phyloP scores from a whole-genome alignment of 30 jellyfish, hydroid and myxozoan species.

The Turritopsis dohrnii region DNA sequence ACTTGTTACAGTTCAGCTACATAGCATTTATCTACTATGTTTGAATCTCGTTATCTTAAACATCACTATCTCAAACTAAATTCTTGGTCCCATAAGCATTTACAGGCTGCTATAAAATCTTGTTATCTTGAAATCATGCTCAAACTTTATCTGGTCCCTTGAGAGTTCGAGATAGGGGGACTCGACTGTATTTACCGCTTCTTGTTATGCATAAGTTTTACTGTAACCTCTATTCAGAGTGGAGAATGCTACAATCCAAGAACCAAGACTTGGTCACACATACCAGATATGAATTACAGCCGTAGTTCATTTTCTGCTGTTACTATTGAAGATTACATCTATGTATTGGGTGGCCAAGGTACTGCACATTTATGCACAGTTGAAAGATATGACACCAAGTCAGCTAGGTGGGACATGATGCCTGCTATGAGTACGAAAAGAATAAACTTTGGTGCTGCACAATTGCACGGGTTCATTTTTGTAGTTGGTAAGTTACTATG shows the following conservation, averaged over 20 bases:
- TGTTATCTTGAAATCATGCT: too few species aligned
- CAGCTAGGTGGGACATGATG: conserved; percentile 77
- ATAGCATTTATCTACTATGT: too few species aligned
- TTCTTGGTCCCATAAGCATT: too few species aligned
- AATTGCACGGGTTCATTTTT: conserved; percentile 74
- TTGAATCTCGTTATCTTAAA: too few species aligned
- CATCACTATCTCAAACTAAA: too few species aligned
- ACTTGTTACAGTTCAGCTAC: too few species aligned
- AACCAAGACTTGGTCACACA: conserved; percentile 46
- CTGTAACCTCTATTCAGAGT: conserved; percentile 40
- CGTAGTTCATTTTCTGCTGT: conserved; percentile 91
- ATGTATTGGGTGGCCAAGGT: conserved; percentile 84
- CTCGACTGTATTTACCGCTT: neutral
- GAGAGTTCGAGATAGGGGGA: too few species aligned
- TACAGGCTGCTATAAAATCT: too few species aligned
- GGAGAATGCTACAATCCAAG: conserved; percentile 73
- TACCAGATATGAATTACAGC: conserved; percentile 71
- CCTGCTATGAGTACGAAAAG: conserved; percentile 98
- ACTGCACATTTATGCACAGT: conserved; percentile 72
- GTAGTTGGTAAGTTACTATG: conserved; percentile 81
- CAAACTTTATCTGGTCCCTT: too few species aligned
- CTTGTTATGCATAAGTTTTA: neutral
- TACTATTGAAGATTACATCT: conserved; percentile 71
- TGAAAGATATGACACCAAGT: conserved; percentile 66
- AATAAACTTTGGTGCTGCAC: conserved; percentile 88